phyloP scores from a whole-genome alignment of 2,113 vertebrate species.

The Ageneiosus marmoratus region DNA sequence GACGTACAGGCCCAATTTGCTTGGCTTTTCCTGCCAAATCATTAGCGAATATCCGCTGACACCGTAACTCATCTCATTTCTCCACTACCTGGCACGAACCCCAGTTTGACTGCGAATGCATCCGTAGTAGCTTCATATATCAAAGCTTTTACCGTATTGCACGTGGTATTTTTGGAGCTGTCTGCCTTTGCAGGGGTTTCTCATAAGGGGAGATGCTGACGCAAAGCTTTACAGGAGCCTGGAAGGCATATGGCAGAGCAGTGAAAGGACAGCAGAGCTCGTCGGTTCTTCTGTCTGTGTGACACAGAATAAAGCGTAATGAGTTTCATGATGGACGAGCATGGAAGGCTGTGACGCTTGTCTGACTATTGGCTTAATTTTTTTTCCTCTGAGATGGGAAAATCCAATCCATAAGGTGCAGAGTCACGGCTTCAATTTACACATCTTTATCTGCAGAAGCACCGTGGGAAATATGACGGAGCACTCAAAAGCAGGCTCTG shows the following conservation, averaged over 20 bases:
- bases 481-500: conserved; percentile 12
- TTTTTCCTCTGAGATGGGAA: not conserved
- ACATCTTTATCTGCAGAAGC: not conserved
- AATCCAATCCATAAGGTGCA: not conserved
- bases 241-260: conserved; percentile 45
- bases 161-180: conserved; percentile 53
- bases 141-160: conserved; percentile 43
- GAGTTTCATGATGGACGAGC: not conserved
- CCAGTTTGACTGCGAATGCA: conserved; percentile 23
- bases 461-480: not conserved
- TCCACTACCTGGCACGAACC: conserved; percentile 4
- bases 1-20: not conserved
- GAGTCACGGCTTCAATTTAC: not conserved
- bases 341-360: not conserved
- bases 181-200: conserved; percentile 46
- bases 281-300: conserved; percentile 44
- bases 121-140: conserved; percentile 10
- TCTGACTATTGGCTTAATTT: not conserved
- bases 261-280: conserved; percentile 53
- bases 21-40: not conserved
- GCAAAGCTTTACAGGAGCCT: conserved; percentile 40
- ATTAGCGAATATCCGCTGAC: conserved; percentile 2
- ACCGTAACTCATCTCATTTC: not conserved
- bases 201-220: conserved; percentile 45
- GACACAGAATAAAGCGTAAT: conserved; percentile 4